These are phyloP conservation scores for Lineus longissimus DNA, from an alignment of 1,140 invertebrate species.

Conservation along the genomic window DNA sequence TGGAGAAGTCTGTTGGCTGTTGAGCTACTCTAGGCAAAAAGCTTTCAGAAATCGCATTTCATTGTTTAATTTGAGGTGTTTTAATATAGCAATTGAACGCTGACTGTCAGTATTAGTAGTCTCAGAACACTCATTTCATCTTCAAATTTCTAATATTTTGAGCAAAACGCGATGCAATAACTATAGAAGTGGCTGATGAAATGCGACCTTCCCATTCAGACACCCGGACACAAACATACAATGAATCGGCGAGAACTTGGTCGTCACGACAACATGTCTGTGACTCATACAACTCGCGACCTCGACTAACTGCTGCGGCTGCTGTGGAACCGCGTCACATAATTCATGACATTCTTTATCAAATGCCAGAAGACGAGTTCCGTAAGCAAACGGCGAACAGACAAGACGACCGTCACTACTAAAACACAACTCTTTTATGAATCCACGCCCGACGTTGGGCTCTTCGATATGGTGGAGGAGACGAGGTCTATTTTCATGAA, in stretches of 20 bases:
- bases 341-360: slow-evolving; percentile 74
- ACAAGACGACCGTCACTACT: slow-evolving; percentile 82
- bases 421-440: slow-evolving; percentile 77
- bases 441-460: slow-evolving; percentile 81
- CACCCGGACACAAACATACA: slow-evolving; percentile 83
- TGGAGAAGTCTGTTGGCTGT: no score
- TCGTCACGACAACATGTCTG: slow-evolving; percentile 80
- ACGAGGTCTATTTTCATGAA: slow-evolving; percentile 70
- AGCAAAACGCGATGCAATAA: no score
- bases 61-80: no score
- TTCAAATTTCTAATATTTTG: no score
- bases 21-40: no score
- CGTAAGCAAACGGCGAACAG: slow-evolving; percentile 82
- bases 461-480: slow-evolving; percentile 82
- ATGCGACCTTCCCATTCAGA: slow-evolving; percentile 78
- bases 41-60: no score
- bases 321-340: slow-evolving; percentile 63
- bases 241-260: slow-evolving; percentile 83
- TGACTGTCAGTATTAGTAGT: no score
- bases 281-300: slow-evolving; percentile 71
- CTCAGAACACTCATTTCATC: no score
- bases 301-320: slow-evolving; percentile 58
- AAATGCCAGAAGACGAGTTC: slow-evolving; percentile 77
- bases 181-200: slow-evolving; percentile 78
- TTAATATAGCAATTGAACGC: no score